Evolutionary conservation across 2,888 invertebrate species (phyloP).

Genomic region (Agrotis segetum): DNA sequence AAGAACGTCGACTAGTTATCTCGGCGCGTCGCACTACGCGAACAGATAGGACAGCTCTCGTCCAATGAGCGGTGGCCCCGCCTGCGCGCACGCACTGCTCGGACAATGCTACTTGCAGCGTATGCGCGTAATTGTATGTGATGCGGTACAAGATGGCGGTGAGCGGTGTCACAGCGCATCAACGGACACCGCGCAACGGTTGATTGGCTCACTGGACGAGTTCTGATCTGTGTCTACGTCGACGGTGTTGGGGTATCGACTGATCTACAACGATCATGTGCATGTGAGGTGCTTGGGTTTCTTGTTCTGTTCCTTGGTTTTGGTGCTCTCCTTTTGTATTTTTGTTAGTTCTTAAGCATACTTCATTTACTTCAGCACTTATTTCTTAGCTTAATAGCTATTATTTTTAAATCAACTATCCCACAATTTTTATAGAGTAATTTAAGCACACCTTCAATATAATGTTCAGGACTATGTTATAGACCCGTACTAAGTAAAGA

Average conservation of each 20-base stretch:
- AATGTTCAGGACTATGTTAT: slow-evolving; percentile 1
- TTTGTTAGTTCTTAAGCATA: slow-evolving; percentile 30
- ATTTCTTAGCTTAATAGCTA: neutral
- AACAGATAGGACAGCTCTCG: slow-evolving; percentile 54
- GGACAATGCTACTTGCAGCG: slow-evolving; percentile 57
- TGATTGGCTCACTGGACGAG: slow-evolving; percentile 13
- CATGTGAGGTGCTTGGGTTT: slow-evolving; percentile 47
- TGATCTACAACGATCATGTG: slow-evolving; percentile 52
- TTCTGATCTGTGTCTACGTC: neutral
- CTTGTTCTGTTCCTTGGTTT: slow-evolving; percentile 41
- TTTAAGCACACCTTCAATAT: neutral
- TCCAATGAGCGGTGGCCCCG: slow-evolving; percentile 65
- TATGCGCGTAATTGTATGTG: slow-evolving; percentile 55
- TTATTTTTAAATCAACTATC: neutral
- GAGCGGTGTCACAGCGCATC: slow-evolving; percentile 19
- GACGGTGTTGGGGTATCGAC: slow-evolving; percentile 69
- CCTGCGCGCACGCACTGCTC: slow-evolving; percentile 44
- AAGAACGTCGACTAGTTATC: slow-evolving; percentile 51
- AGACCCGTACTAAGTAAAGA: neutral
- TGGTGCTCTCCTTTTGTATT: slow-evolving; percentile 50
- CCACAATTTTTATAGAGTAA: neutral
- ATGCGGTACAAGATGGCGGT: slow-evolving; percentile 72
- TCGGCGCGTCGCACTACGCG: slow-evolving; percentile 40
- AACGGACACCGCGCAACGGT: slow-evolving; percentile 3
- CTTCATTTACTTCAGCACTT: slow-evolving; percentile 28